phyloP scores from a whole-genome alignment of 2,888 invertebrate species.

The Drosophila maculinotata region DNA sequence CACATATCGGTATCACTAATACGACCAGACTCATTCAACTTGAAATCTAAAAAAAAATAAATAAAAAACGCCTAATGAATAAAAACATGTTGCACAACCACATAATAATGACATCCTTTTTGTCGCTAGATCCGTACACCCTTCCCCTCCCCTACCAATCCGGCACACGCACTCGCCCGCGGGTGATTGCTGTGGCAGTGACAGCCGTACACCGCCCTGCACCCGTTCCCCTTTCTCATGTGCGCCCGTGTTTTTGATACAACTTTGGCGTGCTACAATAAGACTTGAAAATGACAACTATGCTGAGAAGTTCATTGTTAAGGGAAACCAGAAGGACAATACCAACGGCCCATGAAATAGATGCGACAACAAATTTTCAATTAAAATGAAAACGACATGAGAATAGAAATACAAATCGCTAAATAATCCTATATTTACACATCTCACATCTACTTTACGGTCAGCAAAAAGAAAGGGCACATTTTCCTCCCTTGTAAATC shows the following conservation, averaged over 20 bases:
- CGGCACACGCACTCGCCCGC: conserved; percentile 53
- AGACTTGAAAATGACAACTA: conserved; percentile 77
- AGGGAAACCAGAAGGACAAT: conserved; percentile 18
- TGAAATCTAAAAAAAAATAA: conserved; percentile 45
- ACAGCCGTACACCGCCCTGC: conserved; percentile 14
- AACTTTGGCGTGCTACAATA: conserved; percentile 54
- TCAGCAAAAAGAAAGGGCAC: neutral
- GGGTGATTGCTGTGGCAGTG: conserved; percentile 57
- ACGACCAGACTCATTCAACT: conserved; percentile 51
- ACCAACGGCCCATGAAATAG: conserved; percentile 30
- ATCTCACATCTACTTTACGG: conserved; percentile 41
- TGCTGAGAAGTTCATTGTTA: conserved; percentile 41
- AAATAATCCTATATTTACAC: conserved; percentile 74
- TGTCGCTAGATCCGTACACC: conserved; percentile 50
- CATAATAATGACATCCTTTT: conserved; percentile 80
- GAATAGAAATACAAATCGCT: conserved; percentile 48
- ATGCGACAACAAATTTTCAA: conserved; percentile 65
- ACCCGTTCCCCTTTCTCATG: conserved; percentile 35
- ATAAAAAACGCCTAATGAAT: conserved; percentile 54
- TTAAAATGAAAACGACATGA: conserved; percentile 64
- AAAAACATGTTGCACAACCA: conserved; percentile 79
- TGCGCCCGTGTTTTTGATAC: conserved; percentile 31
- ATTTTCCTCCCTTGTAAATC: conserved; percentile 9
- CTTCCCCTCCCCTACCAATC: conserved; percentile 7
- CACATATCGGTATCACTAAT: conserved; percentile 58